Evolutionary conservation across 2,113 vertebrate genomes (phyloP).

Genomic region (Ceyx melanurus): DNA sequence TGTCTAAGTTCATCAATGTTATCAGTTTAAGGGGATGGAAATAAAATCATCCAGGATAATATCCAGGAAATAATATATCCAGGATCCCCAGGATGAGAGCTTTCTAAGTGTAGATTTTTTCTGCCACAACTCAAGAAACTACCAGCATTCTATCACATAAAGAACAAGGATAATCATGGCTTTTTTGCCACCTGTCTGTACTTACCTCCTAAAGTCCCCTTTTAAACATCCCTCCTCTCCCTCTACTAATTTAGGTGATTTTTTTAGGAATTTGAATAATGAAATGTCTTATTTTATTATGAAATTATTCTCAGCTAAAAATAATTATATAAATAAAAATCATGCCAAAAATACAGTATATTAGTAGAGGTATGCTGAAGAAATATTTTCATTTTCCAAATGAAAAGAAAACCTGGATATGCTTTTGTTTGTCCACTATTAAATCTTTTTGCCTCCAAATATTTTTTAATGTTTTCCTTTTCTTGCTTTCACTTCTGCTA

Average conservation of each 20-base stretch:
- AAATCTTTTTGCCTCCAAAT: background rate
- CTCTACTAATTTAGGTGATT: background rate
- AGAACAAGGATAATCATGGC: background rate
- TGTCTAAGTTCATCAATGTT: background rate
- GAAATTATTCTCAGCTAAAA: background rate
- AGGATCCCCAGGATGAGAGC: background rate
- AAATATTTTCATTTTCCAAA: background rate
- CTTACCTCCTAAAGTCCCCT: background rate
- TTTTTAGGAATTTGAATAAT: background rate
- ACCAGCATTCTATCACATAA: background rate
- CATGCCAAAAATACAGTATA: background rate
- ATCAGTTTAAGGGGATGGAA: background rate
- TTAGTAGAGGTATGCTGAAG: background rate
- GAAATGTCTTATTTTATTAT: background rate
- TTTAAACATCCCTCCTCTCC: background rate
- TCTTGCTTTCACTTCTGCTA: background rate
- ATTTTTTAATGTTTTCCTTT: background rate
- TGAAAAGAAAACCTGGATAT: background rate
- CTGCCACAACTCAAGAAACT: background rate
- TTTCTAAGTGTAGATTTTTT: background rate
- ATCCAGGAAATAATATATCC: background rate
- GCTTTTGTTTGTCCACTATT: rapidly evolving
- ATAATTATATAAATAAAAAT: background rate
- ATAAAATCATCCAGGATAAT: background rate
- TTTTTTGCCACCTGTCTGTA: background rate